Evolutionary conservation across 2,888 invertebrate genomes (phyloP).

Genomic region (Cerceris ruficornis): DNA sequence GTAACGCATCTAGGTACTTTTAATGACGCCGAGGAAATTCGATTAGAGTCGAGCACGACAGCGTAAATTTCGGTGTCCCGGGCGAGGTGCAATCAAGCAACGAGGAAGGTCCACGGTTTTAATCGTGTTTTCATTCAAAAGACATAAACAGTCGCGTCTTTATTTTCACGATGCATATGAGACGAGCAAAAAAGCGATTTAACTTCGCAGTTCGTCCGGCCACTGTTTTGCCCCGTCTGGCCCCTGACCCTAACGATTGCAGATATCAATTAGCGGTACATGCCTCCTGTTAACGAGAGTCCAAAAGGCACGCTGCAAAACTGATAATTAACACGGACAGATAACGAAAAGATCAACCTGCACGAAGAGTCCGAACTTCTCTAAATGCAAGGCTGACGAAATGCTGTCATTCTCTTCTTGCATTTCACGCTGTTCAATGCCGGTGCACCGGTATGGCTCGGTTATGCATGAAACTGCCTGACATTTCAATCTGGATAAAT

Average conservation of each 20-base stretch:
- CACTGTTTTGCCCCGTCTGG: slow-evolving; percentile 31
- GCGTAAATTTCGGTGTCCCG: no score
- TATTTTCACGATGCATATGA: slow-evolving; percentile 3
- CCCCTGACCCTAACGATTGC: slow-evolving; percentile 61
- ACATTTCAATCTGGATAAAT: no score
- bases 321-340: slow-evolving; percentile 66
- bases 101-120: neutral
- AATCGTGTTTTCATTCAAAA: neutral
- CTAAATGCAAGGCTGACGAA: no score
- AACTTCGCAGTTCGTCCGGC: slow-evolving; percentile 29
- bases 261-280: slow-evolving; percentile 67
- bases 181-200: neutral
- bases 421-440: no score
- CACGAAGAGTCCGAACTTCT: neutral
- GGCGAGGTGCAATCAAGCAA: neutral
- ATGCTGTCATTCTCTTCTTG: no score
- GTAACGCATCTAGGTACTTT: no score
- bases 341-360: slow-evolving; percentile 43
- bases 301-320: slow-evolving; percentile 66
- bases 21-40: no score
- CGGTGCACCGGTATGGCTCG: no score
- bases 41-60: no score
- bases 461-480: no score
- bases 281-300: slow-evolving; percentile 59
- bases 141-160: slow-evolving; percentile 20